Conservation (phyloP, 2,797 vertebrate species). For the Crenuchus spilurus region DNA sequence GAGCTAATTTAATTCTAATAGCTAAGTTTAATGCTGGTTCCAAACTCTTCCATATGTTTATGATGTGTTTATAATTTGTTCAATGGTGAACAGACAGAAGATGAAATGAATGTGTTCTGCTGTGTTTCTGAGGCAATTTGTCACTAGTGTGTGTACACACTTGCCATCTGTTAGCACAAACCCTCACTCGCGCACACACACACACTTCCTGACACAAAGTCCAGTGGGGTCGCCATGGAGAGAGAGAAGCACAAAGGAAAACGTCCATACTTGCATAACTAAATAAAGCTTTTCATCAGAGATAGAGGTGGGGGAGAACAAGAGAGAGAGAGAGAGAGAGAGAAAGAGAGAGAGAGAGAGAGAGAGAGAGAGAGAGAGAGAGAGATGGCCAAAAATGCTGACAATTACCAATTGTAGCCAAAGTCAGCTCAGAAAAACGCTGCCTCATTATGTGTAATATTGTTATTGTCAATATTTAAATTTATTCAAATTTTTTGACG, state of each 20-base stretch:
- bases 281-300: slow-evolving; percentile 53
- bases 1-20: neutral
- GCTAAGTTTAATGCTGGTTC: slow-evolving; percentile 8
- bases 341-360: neutral
- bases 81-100: slow-evolving; percentile 36
- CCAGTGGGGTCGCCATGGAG: slow-evolving; percentile 39
- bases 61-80: slow-evolving; percentile 48
- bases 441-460: slow-evolving; percentile 49
- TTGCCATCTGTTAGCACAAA: slow-evolving; percentile 47
- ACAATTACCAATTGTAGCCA: slow-evolving; percentile 42
- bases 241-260: slow-evolving; percentile 47
- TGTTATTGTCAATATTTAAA: slow-evolving; percentile 28
- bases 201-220: slow-evolving; percentile 55
- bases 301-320: slow-evolving; percentile 26
- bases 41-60: slow-evolving; percentile 31
- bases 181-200: slow-evolving; percentile 34
- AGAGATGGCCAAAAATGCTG: slow-evolving; percentile 50
- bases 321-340: slow-evolving; percentile 14
- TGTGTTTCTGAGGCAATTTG: slow-evolving; percentile 39
- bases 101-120: slow-evolving; percentile 3
- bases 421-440: slow-evolving; percentile 35
- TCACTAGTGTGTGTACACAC: slow-evolving; percentile 49
- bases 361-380: neutral
- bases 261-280: slow-evolving; percentile 47
- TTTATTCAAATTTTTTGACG: slow-evolving; percentile 4